phyloP scores from a whole-genome alignment of 1,140 invertebrate species.

The Nautilus pompilius region DNA sequence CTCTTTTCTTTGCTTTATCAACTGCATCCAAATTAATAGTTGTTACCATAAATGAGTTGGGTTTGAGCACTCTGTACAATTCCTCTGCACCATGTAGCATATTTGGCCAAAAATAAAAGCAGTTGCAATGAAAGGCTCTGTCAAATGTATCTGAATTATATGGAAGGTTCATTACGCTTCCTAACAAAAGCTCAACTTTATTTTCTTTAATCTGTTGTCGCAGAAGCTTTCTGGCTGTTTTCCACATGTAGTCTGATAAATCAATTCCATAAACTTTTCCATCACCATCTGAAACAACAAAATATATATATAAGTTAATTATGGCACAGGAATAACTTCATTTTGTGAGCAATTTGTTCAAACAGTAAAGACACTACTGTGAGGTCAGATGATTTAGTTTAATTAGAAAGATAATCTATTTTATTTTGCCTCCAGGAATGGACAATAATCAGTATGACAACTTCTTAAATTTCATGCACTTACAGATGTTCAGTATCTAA shows the following conservation, averaged over 20 bases:
- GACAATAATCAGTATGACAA: too few relatives aligned
- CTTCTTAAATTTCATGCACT: too few relatives aligned
- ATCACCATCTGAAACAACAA: constrained; percentile 23
- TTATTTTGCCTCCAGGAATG: not conserved
- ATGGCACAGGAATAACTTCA: not conserved
- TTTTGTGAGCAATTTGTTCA: too few relatives aligned
- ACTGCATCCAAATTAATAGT: constrained; percentile 14
- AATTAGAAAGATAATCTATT: not conserved
- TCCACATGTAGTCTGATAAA: constrained; percentile 27
- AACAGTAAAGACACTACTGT: not conserved
- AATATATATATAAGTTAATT: not conserved
- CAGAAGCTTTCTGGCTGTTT: constrained; percentile 14
- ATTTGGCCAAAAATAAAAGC: constrained; percentile 40
- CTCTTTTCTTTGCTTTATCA: constrained; percentile 5
- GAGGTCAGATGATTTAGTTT: not conserved
- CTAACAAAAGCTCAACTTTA: constrained; percentile 25
- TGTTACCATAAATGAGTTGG: constrained; percentile 33
- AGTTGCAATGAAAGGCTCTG: constrained; percentile 35
- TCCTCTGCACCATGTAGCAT: constrained; percentile 15
- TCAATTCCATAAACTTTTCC: constrained; percentile 36
- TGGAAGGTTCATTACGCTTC: constrained; percentile 19
- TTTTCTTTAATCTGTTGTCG: constrained; percentile 12
- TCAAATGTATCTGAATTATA: constrained; percentile 29
- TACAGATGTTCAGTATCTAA: too few relatives aligned
- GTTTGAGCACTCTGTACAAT: constrained; percentile 35